phyloP scores from a whole-genome alignment of 2,888 invertebrate genomes.

The Euphydryas editha region DNA sequence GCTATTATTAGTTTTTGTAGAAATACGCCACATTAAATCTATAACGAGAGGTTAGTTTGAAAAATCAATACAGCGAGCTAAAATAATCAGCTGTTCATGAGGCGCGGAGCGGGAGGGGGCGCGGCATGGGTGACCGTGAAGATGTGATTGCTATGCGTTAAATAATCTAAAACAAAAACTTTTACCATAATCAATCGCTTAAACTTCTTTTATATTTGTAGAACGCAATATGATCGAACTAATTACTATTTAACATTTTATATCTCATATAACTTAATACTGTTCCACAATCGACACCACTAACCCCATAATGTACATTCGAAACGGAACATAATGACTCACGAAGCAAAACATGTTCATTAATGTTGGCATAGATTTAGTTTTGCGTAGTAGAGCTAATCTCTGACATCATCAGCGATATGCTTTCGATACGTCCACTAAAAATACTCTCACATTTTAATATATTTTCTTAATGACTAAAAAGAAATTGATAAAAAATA shows the following conservation, averaged over 20 bases:
- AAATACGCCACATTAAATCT: conserved; percentile 6
- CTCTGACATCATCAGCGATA: conserved; percentile 43
- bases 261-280: neutral
- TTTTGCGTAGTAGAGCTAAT: conserved; percentile 51
- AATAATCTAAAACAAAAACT: conserved; percentile 38
- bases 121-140: conserved; percentile 76
- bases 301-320: conserved; percentile 15
- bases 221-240: no score
- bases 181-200: neutral
- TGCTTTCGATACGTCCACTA: neutral
- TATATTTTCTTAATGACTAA: neutral
- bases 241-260: neutral
- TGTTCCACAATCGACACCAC: neutral
- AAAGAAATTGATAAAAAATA: neutral
- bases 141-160: conserved; percentile 63
- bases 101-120: conserved; percentile 62
- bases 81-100: conserved; percentile 81
- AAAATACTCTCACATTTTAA: neutral
- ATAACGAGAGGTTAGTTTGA: conserved; percentile 67
- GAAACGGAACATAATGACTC: conserved; percentile 48
- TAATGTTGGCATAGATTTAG: conserved; percentile 41
- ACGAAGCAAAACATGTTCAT: conserved; percentile 49
- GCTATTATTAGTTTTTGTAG: neutral
- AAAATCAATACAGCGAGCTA: conserved; percentile 82
- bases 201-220: neutral